These are phyloP conservation scores for Ctenopoma multispine DNA, from an alignment of 2,797 vertebrate genomes.

Conservation along the genomic window DNA sequence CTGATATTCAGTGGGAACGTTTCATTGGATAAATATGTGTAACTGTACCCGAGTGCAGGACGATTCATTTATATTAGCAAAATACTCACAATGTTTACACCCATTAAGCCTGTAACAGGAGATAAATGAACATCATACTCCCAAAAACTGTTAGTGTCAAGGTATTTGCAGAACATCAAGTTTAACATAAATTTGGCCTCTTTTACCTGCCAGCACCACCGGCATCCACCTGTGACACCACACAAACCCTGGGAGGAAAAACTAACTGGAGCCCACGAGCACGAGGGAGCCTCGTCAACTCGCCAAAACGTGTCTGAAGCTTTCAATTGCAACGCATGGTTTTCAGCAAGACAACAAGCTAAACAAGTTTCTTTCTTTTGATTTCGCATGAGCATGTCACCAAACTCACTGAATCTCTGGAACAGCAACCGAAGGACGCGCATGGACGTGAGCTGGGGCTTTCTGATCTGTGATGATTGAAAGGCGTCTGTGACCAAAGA, in stretches of 20 bases:
- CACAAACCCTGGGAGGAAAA: slow-evolving; percentile 61
- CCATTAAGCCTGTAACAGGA: too few species aligned
- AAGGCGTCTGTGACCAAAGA: slow-evolving; percentile 82
- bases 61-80: too few species aligned
- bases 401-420: slow-evolving; percentile 88
- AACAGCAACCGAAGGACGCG: slow-evolving; percentile 54
- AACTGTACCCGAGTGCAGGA: too few species aligned
- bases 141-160: too few species aligned
- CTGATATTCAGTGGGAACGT: too few species aligned
- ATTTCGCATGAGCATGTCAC: slow-evolving; percentile 99
- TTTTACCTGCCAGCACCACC: slow-evolving; percentile 46
- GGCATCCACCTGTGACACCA: slow-evolving; percentile 60
- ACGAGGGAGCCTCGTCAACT: slow-evolving; percentile 55
- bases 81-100: too few species aligned
- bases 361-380: slow-evolving; percentile 82
- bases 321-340: slow-evolving; percentile 93
- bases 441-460: slow-evolving; percentile 69
- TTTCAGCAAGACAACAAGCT: slow-evolving; percentile 81
- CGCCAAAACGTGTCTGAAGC: slow-evolving; percentile 85
- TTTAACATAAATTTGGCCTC: background rate
- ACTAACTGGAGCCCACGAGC: slow-evolving; percentile 57
- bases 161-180: too few species aligned
- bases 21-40: too few species aligned
- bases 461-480: slow-evolving; percentile 16
- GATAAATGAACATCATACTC: too few species aligned